Evolutionary conservation across 53 echinoderm and acorn worm genomes (phyloP).

Genomic region (Hippasteria phrygiana): DNA sequence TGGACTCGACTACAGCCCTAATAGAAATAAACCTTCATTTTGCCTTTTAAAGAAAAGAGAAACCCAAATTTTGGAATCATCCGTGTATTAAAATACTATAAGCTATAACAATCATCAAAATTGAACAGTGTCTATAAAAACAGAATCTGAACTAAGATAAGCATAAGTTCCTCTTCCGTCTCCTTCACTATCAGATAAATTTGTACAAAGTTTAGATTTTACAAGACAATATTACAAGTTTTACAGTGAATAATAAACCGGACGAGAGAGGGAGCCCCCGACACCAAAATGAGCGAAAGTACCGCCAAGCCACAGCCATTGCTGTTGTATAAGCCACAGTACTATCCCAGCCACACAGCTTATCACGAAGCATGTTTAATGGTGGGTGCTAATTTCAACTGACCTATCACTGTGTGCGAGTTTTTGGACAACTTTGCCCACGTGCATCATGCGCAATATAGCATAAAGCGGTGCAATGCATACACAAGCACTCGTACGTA

Average conservation of each 20-base stretch:
- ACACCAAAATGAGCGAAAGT: not conserved
- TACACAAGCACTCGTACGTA: too few relatives aligned
- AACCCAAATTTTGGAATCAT: too few relatives aligned
- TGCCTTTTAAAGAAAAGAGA: too few relatives aligned
- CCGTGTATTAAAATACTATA: not conserved
- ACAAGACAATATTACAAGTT: conserved; percentile 56
- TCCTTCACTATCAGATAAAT: conserved; percentile 10
- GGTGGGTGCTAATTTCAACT: too few relatives aligned
- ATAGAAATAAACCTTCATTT: too few relatives aligned
- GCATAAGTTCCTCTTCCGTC: not conserved
- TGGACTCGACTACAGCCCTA: too few relatives aligned
- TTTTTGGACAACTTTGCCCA: too few relatives aligned
- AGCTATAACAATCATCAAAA: not conserved
- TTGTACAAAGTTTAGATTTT: conserved; percentile 28
- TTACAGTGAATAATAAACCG: conserved; percentile 25
- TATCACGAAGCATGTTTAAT: too few relatives aligned
- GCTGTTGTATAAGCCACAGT: not conserved
- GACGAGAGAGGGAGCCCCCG: not conserved
- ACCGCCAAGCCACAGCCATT: not conserved
- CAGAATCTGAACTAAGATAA: not conserved
- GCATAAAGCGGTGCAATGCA: too few relatives aligned
- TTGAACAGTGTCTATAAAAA: not conserved
- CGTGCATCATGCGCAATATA: too few relatives aligned
- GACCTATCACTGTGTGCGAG: too few relatives aligned
- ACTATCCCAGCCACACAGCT: not conserved